Evolutionary conservation across 2,113 vertebrate species (phyloP).

Genomic region (Macroglossus sobrinus): DNA sequence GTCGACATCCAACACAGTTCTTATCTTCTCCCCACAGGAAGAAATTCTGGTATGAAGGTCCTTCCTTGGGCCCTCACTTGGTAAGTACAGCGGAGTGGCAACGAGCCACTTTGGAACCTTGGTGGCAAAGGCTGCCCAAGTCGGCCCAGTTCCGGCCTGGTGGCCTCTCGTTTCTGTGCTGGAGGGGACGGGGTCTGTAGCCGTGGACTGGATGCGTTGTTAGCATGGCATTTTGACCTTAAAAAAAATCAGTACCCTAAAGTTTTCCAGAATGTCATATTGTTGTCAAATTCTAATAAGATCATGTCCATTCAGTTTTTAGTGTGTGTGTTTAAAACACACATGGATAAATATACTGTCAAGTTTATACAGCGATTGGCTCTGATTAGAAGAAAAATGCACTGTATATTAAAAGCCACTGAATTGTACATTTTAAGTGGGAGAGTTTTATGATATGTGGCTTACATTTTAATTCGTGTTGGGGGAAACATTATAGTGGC

Average conservation of each 20-base stretch:
- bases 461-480: not conserved
- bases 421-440: not conserved
- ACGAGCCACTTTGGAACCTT: not conserved
- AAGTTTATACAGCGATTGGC: not conserved
- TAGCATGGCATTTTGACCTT: not conserved
- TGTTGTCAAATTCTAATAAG: not conserved
- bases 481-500: not conserved
- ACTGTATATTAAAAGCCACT: not conserved
- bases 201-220: not conserved
- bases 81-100: slow-evolving; percentile 68
- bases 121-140: not conserved
- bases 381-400: not conserved
- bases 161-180: accelerated
- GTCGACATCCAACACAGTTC: not conserved
- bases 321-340: not conserved
- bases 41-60: slow-evolving; percentile 88
- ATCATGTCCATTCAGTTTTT: not conserved
- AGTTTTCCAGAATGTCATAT: not conserved
- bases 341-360: too few relatives aligned
- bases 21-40: slow-evolving; percentile 78
- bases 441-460: not conserved
- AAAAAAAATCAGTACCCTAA: not conserved
- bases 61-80: slow-evolving; percentile 71
- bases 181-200: not conserved
- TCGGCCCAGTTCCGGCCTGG: not conserved